Evolutionary conservation across 2,888 invertebrate species (phyloP).

Genomic region (Drosophila nr. medialis): DNA sequence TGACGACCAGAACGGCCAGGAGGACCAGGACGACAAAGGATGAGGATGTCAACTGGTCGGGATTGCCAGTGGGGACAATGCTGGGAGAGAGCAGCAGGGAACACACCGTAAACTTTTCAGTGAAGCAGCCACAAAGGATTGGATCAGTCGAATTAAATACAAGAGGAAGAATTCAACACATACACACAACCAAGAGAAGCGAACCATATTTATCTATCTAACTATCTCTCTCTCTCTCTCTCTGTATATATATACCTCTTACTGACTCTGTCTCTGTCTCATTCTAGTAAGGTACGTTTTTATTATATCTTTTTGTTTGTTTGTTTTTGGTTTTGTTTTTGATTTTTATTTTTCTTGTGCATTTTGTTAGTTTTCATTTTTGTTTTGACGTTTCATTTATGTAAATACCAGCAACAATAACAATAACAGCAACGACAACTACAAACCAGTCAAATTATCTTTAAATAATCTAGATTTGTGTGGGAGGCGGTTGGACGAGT

Average conservation of each 20-base stretch:
- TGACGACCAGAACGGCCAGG: constrained; percentile 16
- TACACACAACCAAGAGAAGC: constrained; percentile 58
- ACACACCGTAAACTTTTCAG: constrained; percentile 2
- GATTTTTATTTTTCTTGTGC: constrained; percentile 27
- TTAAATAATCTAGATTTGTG: constrained; percentile 73
- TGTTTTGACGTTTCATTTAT: constrained; percentile 74
- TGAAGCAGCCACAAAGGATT: constrained; percentile 50
- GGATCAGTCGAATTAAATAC: constrained; percentile 66
- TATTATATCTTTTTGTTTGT: constrained; percentile 8
- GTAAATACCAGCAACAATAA: constrained; percentile 65
- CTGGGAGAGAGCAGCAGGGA: constrained; percentile 13
- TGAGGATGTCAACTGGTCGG: constrained; percentile 36
- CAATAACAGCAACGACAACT: constrained; percentile 51
- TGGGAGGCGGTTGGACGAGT: not conserved
- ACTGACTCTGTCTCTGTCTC: constrained; percentile 4
- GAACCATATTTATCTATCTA: constrained; percentile 48
- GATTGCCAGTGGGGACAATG: constrained; percentile 23
- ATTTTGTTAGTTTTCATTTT: constrained; percentile 62
- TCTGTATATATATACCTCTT: not conserved
- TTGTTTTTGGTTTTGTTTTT: constrained; percentile 18
- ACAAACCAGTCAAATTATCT: constrained; percentile 75
- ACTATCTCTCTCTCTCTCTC: not conserved
- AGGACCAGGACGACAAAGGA: constrained; percentile 20
- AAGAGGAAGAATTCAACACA: constrained; percentile 49
- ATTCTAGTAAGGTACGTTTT: constrained; percentile 13